Percentiles rank a stretch among this genome's conserved stretches.
phyloP scores from a whole-genome alignment of 1,140 invertebrate genomes.

The Neoseiulus cucumeris region DNA sequence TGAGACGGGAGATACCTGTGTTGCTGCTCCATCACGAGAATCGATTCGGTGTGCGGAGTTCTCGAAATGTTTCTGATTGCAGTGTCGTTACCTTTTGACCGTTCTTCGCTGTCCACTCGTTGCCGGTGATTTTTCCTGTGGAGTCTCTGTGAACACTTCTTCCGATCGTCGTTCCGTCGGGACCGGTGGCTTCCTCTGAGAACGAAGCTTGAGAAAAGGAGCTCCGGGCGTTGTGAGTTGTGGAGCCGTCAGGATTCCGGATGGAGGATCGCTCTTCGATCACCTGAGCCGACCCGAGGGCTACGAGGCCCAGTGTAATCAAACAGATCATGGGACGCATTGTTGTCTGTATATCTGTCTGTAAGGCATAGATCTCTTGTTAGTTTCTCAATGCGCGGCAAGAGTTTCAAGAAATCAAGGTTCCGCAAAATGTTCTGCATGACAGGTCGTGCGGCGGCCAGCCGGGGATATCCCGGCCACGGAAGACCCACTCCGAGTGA shows the following conservation, averaged over 20 bases:
- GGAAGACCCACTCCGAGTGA: too few relatives aligned
- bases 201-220: neutral
- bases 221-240: neutral
- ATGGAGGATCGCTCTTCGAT: neutral
- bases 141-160: neutral
- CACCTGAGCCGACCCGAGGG: neutral
- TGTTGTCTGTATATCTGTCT: neutral
- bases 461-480: too few relatives aligned
- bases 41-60: too few relatives aligned
- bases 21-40: too few relatives aligned
- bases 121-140: neutral
- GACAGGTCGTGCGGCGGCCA: too few relatives aligned
- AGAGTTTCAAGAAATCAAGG: too few relatives aligned
- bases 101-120: neutral
- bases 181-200: neutral
- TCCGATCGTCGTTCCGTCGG: neutral
- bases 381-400: neutral
- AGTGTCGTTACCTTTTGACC: neutral
- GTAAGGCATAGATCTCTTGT: neutral
- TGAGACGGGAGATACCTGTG: too few relatives aligned
- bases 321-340: neutral
- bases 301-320: neutral
- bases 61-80: too few relatives aligned
- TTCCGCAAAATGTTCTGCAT: too few relatives aligned
- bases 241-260: constrained; percentile 4